Conservation (phyloP, 2,888 invertebrate genomes). For the Thysanoteuthis rhombus region DNA sequence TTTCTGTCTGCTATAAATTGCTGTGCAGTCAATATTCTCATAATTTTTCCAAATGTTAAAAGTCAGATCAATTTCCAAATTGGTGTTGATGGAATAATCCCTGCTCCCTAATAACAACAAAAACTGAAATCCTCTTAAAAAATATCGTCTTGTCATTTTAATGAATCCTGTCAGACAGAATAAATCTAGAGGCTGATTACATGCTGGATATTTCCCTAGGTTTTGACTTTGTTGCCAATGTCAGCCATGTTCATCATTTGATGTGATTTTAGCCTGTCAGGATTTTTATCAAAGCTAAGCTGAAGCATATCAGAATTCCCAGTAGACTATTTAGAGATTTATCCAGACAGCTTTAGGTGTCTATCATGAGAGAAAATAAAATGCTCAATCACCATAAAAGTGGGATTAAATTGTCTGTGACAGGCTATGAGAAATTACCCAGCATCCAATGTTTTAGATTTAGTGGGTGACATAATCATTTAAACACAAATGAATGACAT, state of each 20-base stretch:
- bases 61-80: neutral
- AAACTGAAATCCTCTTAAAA: neutral
- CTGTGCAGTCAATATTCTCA: neutral
- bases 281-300: neutral
- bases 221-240: neutral
- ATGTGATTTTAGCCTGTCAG: neutral
- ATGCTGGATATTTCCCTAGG: neutral
- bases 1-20: neutral
- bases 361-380: neutral
- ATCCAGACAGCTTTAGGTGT: neutral
- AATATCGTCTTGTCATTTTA: neutral
- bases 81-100: neutral
- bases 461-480: neutral
- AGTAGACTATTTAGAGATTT: neutral
- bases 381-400: neutral
- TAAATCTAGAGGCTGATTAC: neutral
- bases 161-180: neutral
- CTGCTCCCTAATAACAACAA: neutral
- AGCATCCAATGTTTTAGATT: neutral
- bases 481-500: neutral
- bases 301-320: neutral
- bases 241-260: neutral
- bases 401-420: neutral
- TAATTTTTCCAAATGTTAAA: constrained; percentile 12
- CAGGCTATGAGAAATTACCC: too few species aligned